Evolutionary conservation across 2,888 invertebrate genomes (phyloP).

Genomic region (Galeruca laticollis): DNA sequence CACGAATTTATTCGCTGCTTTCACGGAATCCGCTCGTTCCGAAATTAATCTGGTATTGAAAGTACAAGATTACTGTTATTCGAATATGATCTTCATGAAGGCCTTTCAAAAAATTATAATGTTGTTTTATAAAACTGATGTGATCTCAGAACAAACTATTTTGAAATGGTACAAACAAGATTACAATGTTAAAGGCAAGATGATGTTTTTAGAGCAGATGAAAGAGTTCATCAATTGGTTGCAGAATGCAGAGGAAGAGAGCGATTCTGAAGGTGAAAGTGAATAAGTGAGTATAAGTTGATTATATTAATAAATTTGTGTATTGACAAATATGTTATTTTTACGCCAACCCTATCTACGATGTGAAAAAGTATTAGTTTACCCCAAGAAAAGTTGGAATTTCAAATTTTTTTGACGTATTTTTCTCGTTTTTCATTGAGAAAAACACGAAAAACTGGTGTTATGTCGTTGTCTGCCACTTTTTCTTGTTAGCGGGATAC

Average conservation of each 20-base stretch:
- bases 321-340: too few species aligned
- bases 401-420: too few species aligned
- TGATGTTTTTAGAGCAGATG: conserved; percentile 98
- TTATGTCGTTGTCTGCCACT: too few species aligned
- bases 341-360: too few species aligned
- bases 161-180: conserved; percentile 96
- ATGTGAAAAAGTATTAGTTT: too few species aligned
- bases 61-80: conserved; percentile 98
- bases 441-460: too few species aligned
- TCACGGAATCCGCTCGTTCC: conserved; percentile 86
- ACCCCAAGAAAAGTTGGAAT: too few species aligned
- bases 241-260: conserved; percentile 94
- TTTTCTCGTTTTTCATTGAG: too few species aligned
- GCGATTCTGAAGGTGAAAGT: conserved; percentile 70
- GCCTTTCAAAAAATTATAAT: conserved; percentile 97
- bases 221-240: conserved; percentile 98
- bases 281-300: conserved; percentile 57
- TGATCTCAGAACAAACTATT: conserved; percentile 94
- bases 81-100: conserved; percentile 99
- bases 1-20: conserved; percentile 87
- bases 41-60: conserved; percentile 90
- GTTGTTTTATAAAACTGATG: conserved; percentile 95
- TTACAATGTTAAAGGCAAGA: conserved; percentile 94
- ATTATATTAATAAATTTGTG: background rate
- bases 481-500: too few species aligned